Base-by-base conservation (phyloP, 2,797 vertebrate species). In the Helostoma temminkii region DNA sequence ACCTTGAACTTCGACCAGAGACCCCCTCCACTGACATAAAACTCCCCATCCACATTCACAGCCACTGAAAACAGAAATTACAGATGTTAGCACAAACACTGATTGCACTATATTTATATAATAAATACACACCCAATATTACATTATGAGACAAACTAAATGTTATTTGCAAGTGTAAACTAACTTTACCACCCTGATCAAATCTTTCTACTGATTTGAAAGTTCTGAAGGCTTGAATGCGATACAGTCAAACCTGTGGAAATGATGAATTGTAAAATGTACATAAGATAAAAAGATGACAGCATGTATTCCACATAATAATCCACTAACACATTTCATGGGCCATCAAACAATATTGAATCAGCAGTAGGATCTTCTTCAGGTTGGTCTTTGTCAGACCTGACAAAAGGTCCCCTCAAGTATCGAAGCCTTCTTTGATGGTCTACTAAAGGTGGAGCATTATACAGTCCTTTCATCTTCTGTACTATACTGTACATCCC, bases 31-130 rank as follows among this genome's bases (percentile, higher is more conserved):
- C 95, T 96, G 80, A 99, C 66, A 56, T 86, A 95, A 80, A 97
- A 98, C 71, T 98, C 96, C 83, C 95, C 96, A 39, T 93, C 94
- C 82, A 99, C 91, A 73, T 96, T 94, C 70, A 99, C 93, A 74
- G 96, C 95, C 93, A 99, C 98, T 99, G 85, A 36, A 74, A 67
- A 74, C 22, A 71, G 15, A 10, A 62, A 53, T 66, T 61, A 50
- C 26, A 24, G 24, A n/a, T n/a, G n/a, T n/a, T n/a, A n/a, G n/a
- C n/a, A n/a, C n/a, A n/a, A n/a, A n/a, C n/a, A 8, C 28, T 30
- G 28, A 30, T 30, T 30, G 4, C 28, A 4, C 4, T 30, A 30
- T 30, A 30, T 30, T n/a, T n/a, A n/a, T n/a, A n/a, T n/a, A n/a
- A n/a, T n/a, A n/a, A n/a, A n/a, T 30, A 6, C 37, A 41, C 16